A percentile compares a stretch with the other conserved stretches of the same genome.
phyloP scores from a whole-genome alignment of 2,113 vertebrate species.

The Pelodiscus sinensis region DNA sequence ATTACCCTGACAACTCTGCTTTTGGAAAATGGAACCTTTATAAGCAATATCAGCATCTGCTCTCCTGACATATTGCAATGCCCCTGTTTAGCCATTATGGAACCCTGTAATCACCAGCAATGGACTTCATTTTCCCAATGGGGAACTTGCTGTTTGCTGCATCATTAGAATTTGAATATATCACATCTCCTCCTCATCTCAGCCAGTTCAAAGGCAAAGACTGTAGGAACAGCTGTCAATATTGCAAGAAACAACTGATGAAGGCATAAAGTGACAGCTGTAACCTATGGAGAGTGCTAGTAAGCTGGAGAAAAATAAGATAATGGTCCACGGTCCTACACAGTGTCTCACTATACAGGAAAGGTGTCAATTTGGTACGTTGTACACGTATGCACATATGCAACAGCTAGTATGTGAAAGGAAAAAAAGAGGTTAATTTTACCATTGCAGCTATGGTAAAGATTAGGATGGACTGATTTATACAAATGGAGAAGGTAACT shows the following conservation, averaged over 20 bases:
- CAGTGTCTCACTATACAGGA: background rate
- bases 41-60: slow-evolving; percentile 44
- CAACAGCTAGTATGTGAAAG: fast-evolving
- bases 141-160: slow-evolving; percentile 47
- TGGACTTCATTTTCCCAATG: slow-evolving; percentile 40
- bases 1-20: slow-evolving; percentile 18
- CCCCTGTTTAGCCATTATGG: background rate
- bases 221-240: slow-evolving; percentile 32
- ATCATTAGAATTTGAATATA: slow-evolving; percentile 27
- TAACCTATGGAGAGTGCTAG: slow-evolving; percentile 44
- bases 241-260: background rate
- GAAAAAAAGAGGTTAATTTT: background rate
- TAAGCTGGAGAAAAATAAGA: background rate
- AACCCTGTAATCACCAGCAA: slow-evolving; percentile 29
- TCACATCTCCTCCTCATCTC: slow-evolving; percentile 7
- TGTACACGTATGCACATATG: fast-evolving
- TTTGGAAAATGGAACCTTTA: slow-evolving; percentile 40
- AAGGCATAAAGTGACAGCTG: slow-evolving; percentile 15
- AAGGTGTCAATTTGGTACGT: background rate
- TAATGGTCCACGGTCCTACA: fast-evolving
- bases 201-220: slow-evolving; percentile 15
- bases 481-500: background rate
- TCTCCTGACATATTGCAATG: background rate
- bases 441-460: background rate
- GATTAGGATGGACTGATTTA: background rate